A percentile compares a stretch with the other conserved stretches of the same genome.
Evolutionary conservation across 92 coral and sea anemone genomes (phyloP).

Genomic region (Palythoa caribaeorum): DNA sequence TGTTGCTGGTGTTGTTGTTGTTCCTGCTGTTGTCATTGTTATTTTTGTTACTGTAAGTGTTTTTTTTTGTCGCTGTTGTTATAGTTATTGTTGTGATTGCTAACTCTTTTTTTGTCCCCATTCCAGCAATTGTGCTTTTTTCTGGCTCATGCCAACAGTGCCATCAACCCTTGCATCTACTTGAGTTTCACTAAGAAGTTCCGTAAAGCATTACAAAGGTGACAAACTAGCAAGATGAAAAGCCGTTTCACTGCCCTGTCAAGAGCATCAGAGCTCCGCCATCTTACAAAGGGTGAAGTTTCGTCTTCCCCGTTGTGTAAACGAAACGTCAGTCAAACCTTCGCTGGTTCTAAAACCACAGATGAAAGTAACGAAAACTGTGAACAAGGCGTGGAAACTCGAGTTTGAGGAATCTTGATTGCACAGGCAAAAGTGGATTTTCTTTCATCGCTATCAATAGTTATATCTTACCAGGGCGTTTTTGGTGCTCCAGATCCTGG

Average conservation of each 20-base stretch:
- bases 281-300: conserved; percentile 20
- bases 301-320: neutral
- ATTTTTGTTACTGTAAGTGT: too few species aligned
- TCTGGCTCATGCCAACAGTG: conserved; percentile 37
- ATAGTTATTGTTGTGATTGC: neutral
- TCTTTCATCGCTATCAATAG: too few species aligned
- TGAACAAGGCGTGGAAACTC: conserved; percentile 24
- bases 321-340: conserved; percentile 3
- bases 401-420: neutral
- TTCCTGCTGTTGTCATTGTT: too few species aligned
- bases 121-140: conserved; percentile 37
- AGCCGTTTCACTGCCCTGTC: neutral
- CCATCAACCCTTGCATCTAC: conserved; percentile 41
- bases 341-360: conserved; percentile 10
- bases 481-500: neutral
- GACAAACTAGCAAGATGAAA: conserved; percentile 25
- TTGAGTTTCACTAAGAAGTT: conserved; percentile 37
- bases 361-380: conserved; percentile 16
- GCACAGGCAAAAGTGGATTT: neutral
- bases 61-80: too few species aligned
- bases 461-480: too few species aligned
- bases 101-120: neutral
- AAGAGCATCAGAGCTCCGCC: conserved; percentile 6
- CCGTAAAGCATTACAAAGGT: conserved; percentile 23
- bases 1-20: too few species aligned